A percentile compares a stretch with the other conserved stretches of the same genome.
Evolutionary conservation across 2,888 invertebrate genomes (phyloP).

Genomic region (Heterodera filipjevi): DNA sequence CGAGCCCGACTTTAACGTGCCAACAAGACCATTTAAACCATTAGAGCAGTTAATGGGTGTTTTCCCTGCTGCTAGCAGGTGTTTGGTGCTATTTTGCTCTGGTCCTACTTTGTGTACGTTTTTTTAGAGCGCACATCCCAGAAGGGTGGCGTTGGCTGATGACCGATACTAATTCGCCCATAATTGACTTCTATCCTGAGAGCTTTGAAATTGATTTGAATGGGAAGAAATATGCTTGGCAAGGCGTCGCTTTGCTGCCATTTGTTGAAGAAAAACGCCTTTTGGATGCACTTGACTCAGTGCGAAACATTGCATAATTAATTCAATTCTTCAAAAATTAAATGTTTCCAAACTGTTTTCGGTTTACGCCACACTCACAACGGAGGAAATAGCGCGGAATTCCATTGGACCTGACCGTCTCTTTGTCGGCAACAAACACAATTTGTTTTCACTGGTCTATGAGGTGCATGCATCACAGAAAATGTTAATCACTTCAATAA

Average conservation of each 20-base stretch:
- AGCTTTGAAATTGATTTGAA: constrained; percentile 89
- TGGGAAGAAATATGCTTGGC: constrained; percentile 99
- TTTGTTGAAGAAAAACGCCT: constrained; percentile 90
- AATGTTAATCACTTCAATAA: background rate
- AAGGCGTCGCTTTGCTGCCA: constrained; percentile 94
- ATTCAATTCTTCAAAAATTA: background rate
- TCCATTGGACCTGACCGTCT: constrained; percentile 85
- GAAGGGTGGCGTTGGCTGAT: constrained; percentile 89
- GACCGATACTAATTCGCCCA: constrained; percentile 87
- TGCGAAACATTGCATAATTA: background rate
- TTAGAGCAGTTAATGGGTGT: constrained; percentile 99
- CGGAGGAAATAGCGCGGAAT: constrained; percentile 85
- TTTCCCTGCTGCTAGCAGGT: constrained; percentile 89
- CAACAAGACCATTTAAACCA: constrained; percentile 91
- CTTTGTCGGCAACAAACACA: constrained; percentile 79
- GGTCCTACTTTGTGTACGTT: background rate
- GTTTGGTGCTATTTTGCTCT: background rate
- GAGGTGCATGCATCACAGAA: constrained; percentile 74
- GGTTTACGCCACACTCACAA: constrained; percentile 79
- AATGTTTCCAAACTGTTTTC: constrained; percentile 37
- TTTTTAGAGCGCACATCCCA: constrained; percentile 82
- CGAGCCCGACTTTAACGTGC: constrained; percentile 80
- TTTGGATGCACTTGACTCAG: constrained; percentile 71
- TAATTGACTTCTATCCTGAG: constrained; percentile 97
- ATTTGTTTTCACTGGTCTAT: constrained; percentile 75